Evolutionary conservation across 2,797 vertebrate genomes (phyloP).

Genomic region (Myotis planiceps): DNA sequence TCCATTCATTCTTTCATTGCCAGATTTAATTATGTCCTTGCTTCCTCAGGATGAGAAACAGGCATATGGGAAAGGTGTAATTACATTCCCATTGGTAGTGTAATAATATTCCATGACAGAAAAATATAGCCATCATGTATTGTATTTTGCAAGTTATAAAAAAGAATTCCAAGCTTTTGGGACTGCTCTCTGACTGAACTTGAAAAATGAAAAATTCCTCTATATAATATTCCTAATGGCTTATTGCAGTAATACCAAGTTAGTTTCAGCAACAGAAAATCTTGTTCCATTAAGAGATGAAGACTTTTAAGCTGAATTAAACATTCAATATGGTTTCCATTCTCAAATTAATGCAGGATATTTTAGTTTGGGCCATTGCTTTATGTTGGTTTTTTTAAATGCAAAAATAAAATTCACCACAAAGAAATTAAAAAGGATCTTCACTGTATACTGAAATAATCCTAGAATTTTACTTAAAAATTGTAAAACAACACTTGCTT

Average conservation of each 20-base stretch:
- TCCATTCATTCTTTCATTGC: slow-evolving; percentile 63
- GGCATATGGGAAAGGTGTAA: slow-evolving; percentile 76
- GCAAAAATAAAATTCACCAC: background rate
- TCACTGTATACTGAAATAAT: background rate
- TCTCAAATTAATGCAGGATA: slow-evolving; percentile 40
- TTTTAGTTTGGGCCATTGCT: background rate
- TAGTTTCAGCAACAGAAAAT: slow-evolving; percentile 11
- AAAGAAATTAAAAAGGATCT: background rate
- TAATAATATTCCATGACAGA: slow-evolving; percentile 72
- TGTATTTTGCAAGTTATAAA: slow-evolving; percentile 53
- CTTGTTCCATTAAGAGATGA: background rate
- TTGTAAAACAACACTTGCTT: background rate
- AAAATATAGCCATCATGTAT: slow-evolving; percentile 74
- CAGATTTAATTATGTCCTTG: slow-evolving; percentile 72
- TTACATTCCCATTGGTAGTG: slow-evolving; percentile 79
- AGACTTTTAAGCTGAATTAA: slow-evolving; percentile 3
- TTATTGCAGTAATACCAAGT: background rate
- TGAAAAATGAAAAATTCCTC: slow-evolving; percentile 54
- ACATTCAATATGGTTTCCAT: background rate
- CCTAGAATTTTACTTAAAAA: slow-evolving; percentile 19
- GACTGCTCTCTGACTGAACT: slow-evolving; percentile 41
- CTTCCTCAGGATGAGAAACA: slow-evolving; percentile 64
- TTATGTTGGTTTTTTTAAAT: background rate
- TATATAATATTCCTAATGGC: slow-evolving; percentile 2
- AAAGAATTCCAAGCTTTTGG: background rate